Percentiles rank a stretch among this genome's conserved stretches.
Evolutionary conservation across 2,888 invertebrate genomes (phyloP).

Genomic region (Galerucella calmariensis): DNA sequence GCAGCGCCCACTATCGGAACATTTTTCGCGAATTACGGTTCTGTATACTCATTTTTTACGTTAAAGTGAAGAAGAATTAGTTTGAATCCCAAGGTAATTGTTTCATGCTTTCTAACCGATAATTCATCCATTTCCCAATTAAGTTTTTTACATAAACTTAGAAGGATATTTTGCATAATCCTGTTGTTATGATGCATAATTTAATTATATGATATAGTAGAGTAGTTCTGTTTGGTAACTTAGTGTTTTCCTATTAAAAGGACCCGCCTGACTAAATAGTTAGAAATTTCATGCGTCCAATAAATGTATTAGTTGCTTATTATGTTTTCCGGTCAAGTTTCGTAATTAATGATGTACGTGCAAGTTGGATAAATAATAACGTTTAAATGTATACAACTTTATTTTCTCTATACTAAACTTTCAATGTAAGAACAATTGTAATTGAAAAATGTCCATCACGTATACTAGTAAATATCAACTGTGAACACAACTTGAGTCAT

Average conservation of each 20-base stretch:
- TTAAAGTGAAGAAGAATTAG: constrained; percentile 35
- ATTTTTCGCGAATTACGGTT: too few species aligned
- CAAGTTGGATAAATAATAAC: background rate
- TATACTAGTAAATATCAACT: background rate
- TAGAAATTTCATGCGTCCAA: background rate
- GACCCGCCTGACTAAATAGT: constrained; percentile 8
- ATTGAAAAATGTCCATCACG: background rate
- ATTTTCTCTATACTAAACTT: background rate
- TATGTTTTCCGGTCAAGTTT: background rate
- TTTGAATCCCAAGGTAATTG: constrained; percentile 36
- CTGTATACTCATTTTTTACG: constrained; percentile 14
- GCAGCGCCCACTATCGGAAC: too few species aligned
- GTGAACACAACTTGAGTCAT: background rate
- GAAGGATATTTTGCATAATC: constrained; percentile 27
- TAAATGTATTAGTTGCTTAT: constrained; percentile 8
- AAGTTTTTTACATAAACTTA: constrained; percentile 25
- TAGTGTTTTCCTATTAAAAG: background rate
- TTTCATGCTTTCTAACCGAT: constrained; percentile 36
- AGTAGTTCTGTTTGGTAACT: constrained; percentile 1
- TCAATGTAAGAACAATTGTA: too few species aligned
- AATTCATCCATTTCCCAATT: constrained; percentile 27
- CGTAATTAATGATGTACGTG: constrained; percentile 1
- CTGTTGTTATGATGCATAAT: constrained; percentile 7
- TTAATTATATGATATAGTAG: constrained; percentile 13
- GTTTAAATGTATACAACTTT: background rate